phyloP scores from a whole-genome alignment of 2,888 invertebrate species.

The Drosophila subsilvestris region DNA sequence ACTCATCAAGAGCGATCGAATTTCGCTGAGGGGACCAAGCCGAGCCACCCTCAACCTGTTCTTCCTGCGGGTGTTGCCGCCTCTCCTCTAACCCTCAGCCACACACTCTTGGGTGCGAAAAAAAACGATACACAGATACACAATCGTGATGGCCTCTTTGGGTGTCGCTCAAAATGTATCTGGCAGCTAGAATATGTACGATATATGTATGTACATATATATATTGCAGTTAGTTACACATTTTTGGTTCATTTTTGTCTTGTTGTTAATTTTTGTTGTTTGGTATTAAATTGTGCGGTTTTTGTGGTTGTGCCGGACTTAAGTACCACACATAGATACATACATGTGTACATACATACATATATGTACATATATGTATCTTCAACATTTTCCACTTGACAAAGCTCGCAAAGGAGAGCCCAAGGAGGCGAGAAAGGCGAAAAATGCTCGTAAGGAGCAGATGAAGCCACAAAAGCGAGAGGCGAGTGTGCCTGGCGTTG shows the following conservation, averaged over 20 bases:
- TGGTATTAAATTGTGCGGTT: constrained; percentile 81
- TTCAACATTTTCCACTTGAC: constrained; percentile 82
- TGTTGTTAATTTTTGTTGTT: constrained; percentile 55
- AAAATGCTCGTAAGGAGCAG: constrained; percentile 28
- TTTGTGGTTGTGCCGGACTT: constrained; percentile 72
- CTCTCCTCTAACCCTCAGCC: too few relatives aligned
- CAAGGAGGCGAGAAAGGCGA: not conserved
- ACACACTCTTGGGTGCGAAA: constrained; percentile 13
- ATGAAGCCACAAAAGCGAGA: constrained; percentile 73
- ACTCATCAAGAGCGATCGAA: constrained; percentile 10
- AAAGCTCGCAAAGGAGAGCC: constrained; percentile 56
- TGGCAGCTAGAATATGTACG: constrained; percentile 25
- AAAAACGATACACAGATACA: constrained; percentile 23
- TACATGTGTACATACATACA: too few relatives aligned
- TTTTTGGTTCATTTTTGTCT: constrained; percentile 46
- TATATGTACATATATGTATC: constrained; percentile 25
- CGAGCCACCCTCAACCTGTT: constrained; percentile 20
- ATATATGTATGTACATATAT: too few relatives aligned
- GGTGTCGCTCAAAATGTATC: constrained; percentile 46
- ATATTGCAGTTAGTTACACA: constrained; percentile 40
- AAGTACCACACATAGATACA: constrained; percentile 57
- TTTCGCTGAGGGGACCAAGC: not conserved
- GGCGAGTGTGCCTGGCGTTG: not conserved
- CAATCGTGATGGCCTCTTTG: constrained; percentile 22
- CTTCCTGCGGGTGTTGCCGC: not conserved